phyloP scores from a whole-genome alignment of 2,888 invertebrate genomes.

The Tiliacea citrago region DNA sequence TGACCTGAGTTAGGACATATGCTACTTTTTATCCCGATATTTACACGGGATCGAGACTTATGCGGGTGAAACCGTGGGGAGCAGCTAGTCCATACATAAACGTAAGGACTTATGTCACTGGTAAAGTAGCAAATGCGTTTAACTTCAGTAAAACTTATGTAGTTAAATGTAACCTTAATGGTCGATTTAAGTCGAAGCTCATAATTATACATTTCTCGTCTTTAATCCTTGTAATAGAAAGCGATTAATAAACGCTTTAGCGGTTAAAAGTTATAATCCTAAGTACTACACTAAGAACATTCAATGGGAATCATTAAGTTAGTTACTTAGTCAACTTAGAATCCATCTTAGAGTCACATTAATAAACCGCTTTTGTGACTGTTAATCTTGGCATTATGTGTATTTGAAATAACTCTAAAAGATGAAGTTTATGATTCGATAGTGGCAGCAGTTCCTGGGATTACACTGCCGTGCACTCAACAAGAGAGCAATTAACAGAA shows the following conservation, averaged over 20 bases:
- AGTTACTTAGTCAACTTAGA: conserved; percentile 15
- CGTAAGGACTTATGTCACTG: too few relatives aligned
- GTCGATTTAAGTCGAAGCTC: conserved; percentile 11
- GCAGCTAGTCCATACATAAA: too few relatives aligned
- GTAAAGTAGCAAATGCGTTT: conserved; percentile 13
- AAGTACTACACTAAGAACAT: conserved; percentile 1
- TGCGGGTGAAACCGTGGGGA: too few relatives aligned
- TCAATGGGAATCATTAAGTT: conserved; percentile 9
- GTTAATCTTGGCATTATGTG: background rate
- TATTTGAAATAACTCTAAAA: background rate
- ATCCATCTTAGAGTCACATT: background rate
- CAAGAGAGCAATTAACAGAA: background rate
- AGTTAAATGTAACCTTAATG: conserved; percentile 24
- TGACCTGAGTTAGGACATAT: too few relatives aligned
- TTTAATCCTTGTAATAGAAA: conserved; percentile 22
- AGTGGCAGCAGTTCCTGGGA: background rate
- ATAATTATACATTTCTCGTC: conserved; percentile 29
- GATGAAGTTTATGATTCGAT: background rate
- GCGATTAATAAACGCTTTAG: conserved; percentile 17
- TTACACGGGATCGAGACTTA: too few relatives aligned
- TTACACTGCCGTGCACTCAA: too few relatives aligned
- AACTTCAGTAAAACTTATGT: conserved; percentile 22
- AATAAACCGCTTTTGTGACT: background rate
- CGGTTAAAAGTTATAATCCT: background rate
- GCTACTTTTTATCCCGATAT: too few relatives aligned